Evolutionary conservation across 2,113 vertebrate genomes (phyloP).

Genomic region (Bettongia penicillata): DNA sequence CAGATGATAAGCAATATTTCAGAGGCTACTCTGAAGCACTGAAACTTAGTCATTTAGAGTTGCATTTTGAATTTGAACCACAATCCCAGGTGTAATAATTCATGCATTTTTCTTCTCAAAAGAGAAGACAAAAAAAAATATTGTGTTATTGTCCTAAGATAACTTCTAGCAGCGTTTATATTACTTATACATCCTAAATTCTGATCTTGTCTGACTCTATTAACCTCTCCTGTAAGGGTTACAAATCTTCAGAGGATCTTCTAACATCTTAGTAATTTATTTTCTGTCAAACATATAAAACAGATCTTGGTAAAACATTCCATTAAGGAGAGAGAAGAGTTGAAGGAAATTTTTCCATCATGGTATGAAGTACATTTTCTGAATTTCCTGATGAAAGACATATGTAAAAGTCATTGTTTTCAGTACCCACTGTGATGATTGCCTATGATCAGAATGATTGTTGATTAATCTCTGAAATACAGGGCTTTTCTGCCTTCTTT

Average conservation of each 20-base stretch:
- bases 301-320: slow-evolving; percentile 81
- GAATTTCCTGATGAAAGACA: slow-evolving; percentile 82
- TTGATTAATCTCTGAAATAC: slow-evolving; percentile 85
- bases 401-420: slow-evolving; percentile 85
- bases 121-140: slow-evolving; percentile 64
- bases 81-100: slow-evolving; percentile 59
- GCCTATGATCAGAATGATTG: slow-evolving; percentile 85
- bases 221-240: slow-evolving; percentile 79
- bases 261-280: slow-evolving; percentile 80
- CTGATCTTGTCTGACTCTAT: slow-evolving; percentile 72
- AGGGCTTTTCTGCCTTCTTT: slow-evolving; percentile 77
- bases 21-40: neutral
- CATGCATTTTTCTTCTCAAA: slow-evolving; percentile 50
- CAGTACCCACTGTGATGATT: slow-evolving; percentile 83
- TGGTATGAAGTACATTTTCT: slow-evolving; percentile 78
- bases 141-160: slow-evolving; percentile 63
- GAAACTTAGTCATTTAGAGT: neutral
- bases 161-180: slow-evolving; percentile 72
- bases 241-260: slow-evolving; percentile 81
- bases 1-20: slow-evolving; percentile 58
- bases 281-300: slow-evolving; percentile 82
- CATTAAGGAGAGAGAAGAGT: slow-evolving; percentile 72
- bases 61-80: slow-evolving; percentile 55
- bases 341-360: slow-evolving; percentile 75
- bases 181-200: slow-evolving; percentile 72